Conservation (phyloP, 2,888 invertebrate genomes). For the Ferdinandea cuprea region DNA sequence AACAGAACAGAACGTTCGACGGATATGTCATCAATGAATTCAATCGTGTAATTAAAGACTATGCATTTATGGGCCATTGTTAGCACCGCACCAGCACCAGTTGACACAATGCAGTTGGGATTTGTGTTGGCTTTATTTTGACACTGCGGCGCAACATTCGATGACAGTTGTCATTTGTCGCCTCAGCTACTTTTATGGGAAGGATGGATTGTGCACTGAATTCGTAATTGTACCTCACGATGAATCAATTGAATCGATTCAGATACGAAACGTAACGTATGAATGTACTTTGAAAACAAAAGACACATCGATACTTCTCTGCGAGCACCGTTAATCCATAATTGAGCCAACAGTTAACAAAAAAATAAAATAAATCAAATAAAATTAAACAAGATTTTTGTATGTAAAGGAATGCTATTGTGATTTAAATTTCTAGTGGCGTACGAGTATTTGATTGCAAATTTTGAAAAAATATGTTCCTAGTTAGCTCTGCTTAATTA, state of each 20-base stretch:
- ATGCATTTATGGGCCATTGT: slow-evolving; percentile 45
- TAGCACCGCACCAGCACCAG: slow-evolving; percentile 10
- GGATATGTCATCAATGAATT: slow-evolving; percentile 35
- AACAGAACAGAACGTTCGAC: background rate
- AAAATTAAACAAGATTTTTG: background rate
- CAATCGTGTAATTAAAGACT: slow-evolving; percentile 38
- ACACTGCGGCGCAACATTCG: slow-evolving; percentile 58
- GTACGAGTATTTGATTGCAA: slow-evolving; percentile 9
- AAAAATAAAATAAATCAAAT: slow-evolving; percentile 24
- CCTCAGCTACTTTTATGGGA: slow-evolving; percentile 34
- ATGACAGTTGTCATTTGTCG: slow-evolving; percentile 61
- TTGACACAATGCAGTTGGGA: slow-evolving; percentile 22
- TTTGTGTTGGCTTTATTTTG: slow-evolving; percentile 56
- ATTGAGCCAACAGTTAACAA: slow-evolving; percentile 45
- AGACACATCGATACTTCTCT: background rate
- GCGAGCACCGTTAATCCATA: slow-evolving; percentile 28
- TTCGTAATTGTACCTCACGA: slow-evolving; percentile 30
- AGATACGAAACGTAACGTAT: slow-evolving; percentile 10
- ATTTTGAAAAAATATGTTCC: background rate
- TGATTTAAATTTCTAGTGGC: background rate
- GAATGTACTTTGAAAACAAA: slow-evolving; percentile 16
- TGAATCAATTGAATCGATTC: slow-evolving; percentile 46
- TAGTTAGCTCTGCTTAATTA: slow-evolving; percentile 9
- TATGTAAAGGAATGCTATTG: slow-evolving; percentile 7
- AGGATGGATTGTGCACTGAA: slow-evolving; percentile 50